Conservation (phyloP, 2,113 vertebrate species). For the Suncus etruscus region DNA sequence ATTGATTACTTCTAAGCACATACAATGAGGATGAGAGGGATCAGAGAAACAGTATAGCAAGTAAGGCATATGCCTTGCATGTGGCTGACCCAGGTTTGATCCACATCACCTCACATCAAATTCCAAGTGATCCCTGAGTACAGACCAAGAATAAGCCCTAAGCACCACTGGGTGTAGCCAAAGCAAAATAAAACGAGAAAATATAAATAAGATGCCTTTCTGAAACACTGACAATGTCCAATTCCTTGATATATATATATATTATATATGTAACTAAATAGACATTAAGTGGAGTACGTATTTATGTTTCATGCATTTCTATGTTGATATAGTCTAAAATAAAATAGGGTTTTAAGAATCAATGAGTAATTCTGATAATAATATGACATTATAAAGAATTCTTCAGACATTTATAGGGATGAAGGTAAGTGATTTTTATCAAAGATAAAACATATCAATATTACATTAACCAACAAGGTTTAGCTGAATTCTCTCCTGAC, state of each 20-base stretch:
- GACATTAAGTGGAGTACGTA: constrained; percentile 27
- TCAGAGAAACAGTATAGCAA: too few species aligned
- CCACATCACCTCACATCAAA: too few species aligned
- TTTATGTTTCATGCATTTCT: constrained; percentile 55
- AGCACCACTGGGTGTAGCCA: too few species aligned
- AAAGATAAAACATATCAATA: constrained; percentile 38
- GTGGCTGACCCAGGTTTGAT: too few species aligned
- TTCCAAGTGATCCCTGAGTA: too few species aligned
- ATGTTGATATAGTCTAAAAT: constrained; percentile 42
- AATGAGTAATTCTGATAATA: constrained; percentile 55
- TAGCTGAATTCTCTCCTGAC: constrained; percentile 5
- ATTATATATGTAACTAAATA: constrained; percentile 20
- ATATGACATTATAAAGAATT: constrained; percentile 43
- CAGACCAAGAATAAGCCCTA: too few species aligned
- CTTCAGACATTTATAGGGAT: constrained; percentile 35
- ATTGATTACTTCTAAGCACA: constrained; percentile 24
- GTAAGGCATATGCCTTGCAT: too few species aligned
- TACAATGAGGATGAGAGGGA: constrained; percentile 27
- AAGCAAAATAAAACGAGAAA: too few species aligned
- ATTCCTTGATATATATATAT: constrained; percentile 46
- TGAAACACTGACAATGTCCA: constrained; percentile 18
- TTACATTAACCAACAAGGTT: constrained; percentile 42
- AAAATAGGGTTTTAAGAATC: constrained; percentile 45
- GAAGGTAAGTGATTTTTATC: constrained; percentile 49
- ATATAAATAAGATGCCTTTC: constrained; percentile 28